Percentiles rank a stretch among this genome's conserved stretches.
Conservation (phyloP, 2,888 invertebrate genomes). For the Galeopsomyia nigrocyanea region DNA sequence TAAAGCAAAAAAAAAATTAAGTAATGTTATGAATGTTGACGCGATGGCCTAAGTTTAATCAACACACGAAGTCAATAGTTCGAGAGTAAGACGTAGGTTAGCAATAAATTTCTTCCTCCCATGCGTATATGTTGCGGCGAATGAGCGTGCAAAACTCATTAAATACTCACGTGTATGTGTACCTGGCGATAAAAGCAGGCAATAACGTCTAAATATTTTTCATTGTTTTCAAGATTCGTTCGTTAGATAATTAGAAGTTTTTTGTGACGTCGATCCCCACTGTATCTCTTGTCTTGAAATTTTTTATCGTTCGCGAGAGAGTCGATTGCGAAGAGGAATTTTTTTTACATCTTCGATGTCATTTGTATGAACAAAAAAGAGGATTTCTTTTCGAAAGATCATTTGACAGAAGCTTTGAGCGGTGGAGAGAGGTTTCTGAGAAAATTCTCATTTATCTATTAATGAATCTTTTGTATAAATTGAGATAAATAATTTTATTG, state of each 20-base stretch:
- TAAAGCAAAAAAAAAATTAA: slow-evolving; percentile 9
- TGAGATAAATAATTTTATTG: slow-evolving; percentile 10
- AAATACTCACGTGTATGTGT: too few species aligned
- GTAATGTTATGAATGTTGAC: slow-evolving; percentile 19
- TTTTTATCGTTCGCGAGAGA: slow-evolving; percentile 9
- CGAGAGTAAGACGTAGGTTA: slow-evolving; percentile 1
- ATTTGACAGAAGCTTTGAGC: slow-evolving; percentile 1
- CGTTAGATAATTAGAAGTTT: too few species aligned
- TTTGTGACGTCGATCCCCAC: background rate
- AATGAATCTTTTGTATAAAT: slow-evolving; percentile 16
- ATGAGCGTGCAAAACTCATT: too few species aligned
- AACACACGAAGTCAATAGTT: slow-evolving; percentile 7
- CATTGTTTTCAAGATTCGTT: too few species aligned
- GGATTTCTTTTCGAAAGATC: slow-evolving; percentile 12
- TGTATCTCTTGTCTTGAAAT: slow-evolving; percentile 38
- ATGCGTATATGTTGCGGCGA: too few species aligned
- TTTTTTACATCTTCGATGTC: slow-evolving; percentile 13
- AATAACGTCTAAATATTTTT: too few species aligned
- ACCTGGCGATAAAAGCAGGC: too few species aligned
- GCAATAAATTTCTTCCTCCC: too few species aligned
- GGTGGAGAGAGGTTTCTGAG: slow-evolving; percentile 21
- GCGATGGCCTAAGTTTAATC: slow-evolving; percentile 34
- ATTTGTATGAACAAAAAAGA: slow-evolving; percentile 5
- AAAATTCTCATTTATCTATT: slow-evolving; percentile 2
- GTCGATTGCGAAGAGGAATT: slow-evolving; percentile 15